phyloP scores from a whole-genome alignment of 2,888 invertebrate genomes.

The Globia sparganii region DNA sequence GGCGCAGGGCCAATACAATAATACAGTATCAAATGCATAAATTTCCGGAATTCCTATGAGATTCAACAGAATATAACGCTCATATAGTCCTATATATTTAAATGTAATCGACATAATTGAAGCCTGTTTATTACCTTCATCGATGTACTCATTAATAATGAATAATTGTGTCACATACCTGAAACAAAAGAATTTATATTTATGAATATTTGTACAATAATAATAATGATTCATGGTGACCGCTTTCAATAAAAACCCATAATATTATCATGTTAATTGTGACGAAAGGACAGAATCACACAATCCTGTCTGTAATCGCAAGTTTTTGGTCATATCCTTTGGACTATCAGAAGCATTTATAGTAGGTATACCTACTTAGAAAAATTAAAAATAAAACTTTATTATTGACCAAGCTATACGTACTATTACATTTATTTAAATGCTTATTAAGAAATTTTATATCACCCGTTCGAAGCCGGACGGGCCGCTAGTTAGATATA shows the following conservation, averaged over 20 bases:
- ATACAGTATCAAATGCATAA: constrained; percentile 5
- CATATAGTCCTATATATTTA: constrained; percentile 12
- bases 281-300: background rate
- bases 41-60: constrained; percentile 11
- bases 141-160: constrained; percentile 31
- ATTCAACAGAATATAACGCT: constrained; percentile 12
- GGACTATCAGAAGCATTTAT: background rate
- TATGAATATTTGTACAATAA: constrained; percentile 6
- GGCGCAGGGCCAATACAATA: background rate
- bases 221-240: background rate
- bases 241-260: background rate
- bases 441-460: background rate
- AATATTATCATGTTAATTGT: background rate
- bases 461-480: no score
- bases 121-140: constrained; percentile 45
- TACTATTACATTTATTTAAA: background rate
- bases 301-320: constrained; percentile 1
- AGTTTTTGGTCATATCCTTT: background rate
- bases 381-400: background rate
- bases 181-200: constrained; percentile 52
- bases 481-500: no score
- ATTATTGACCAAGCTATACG: background rate
- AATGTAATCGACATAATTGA: constrained; percentile 25
- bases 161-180: constrained; percentile 52
- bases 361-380: background rate